phyloP scores from a whole-genome alignment of 2,113 vertebrate species.

The Erinaceus europaeus region DNA sequence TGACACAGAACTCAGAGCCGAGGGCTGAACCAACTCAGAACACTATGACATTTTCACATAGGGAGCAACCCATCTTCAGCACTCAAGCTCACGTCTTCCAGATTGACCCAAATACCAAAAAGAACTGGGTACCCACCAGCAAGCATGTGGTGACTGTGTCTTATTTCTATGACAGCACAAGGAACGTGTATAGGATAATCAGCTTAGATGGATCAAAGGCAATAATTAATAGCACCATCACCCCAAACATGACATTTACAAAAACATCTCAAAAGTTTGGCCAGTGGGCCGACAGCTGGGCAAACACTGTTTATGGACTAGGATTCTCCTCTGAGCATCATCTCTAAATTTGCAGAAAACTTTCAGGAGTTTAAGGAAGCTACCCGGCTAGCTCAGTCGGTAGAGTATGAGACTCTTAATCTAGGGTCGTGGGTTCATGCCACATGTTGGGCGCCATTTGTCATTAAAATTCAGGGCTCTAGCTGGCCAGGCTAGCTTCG shows the following conservation, averaged over 20 bases:
- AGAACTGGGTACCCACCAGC: slow-evolving; percentile 99
- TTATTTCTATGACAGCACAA: slow-evolving; percentile 99
- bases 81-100: slow-evolving; percentile 99
- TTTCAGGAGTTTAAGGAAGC: too few species aligned
- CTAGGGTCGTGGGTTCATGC: too few species aligned
- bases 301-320: slow-evolving; percentile 98
- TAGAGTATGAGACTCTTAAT: too few species aligned
- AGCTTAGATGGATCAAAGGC: slow-evolving; percentile 99
- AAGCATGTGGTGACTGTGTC: slow-evolving; percentile 99
- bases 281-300: slow-evolving; percentile 98
- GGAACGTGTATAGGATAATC: slow-evolving; percentile 99
- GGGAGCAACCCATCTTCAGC: slow-evolving; percentile 99
- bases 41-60: slow-evolving; percentile 91
- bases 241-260: slow-evolving; percentile 99
- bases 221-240: slow-evolving; percentile 99
- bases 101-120: slow-evolving; percentile 99
- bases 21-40: slow-evolving; percentile 93
- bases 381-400: too few species aligned
- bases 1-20: slow-evolving; percentile 88
- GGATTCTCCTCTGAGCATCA: slow-evolving; percentile 99
- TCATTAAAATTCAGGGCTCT: too few species aligned
- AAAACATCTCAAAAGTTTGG: slow-evolving; percentile 99
- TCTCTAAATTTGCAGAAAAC: too few species aligned
- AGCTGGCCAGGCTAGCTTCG: too few species aligned
- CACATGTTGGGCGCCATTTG: too few species aligned